Base-by-base conservation (phyloP, 2,888 invertebrate species). In the Meloe dianella region DNA sequence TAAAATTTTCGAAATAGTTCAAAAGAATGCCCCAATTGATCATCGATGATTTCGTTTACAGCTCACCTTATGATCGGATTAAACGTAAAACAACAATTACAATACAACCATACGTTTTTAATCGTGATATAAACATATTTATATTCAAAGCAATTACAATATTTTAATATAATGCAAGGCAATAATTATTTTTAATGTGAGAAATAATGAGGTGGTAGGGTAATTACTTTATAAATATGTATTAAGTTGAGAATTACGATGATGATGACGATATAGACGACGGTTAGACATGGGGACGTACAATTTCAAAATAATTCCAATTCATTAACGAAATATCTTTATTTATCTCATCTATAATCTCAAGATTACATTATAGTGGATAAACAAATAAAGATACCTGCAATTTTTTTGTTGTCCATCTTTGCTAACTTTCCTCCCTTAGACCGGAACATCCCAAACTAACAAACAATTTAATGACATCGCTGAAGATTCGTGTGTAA, bases 401-500 rank as follows among this genome's bases (percentile, higher is more conserved):
- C 22, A 24, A 22, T 24, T 54, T 54, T 14, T 24, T 22, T 51
- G 0, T 3, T 51, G 1, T 47, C 8, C 10, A n/a, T 24, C 24
- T 24, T 1, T 22, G 10, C 22, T 12, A 1, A 12, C 20, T 47
- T 54, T 5, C 2, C 10, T 54, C 24, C 73, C 74, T 75, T 65
- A 73, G 71, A 77, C 80, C 79, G 80, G 79, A 81, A 81, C 80
- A 75, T 74, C 75, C 71, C 69, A 76, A 78, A 79, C 47, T 77
- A 79, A 79, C 77, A 79, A 79, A 79, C 78, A 80, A 72, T 76
- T 76, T 76, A 78, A 79, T 74, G 76, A 78, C 76, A 69, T 75
- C 75, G 75, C 78, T 78, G 78, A 77, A 74, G 62, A 56, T 67
- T 61, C 7, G 41, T 51, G 65, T 60, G 35, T 60, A 60, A 67